Conservation (phyloP, 2,113 vertebrate genomes). For the Phrynosoma platyrhinos region DNA sequence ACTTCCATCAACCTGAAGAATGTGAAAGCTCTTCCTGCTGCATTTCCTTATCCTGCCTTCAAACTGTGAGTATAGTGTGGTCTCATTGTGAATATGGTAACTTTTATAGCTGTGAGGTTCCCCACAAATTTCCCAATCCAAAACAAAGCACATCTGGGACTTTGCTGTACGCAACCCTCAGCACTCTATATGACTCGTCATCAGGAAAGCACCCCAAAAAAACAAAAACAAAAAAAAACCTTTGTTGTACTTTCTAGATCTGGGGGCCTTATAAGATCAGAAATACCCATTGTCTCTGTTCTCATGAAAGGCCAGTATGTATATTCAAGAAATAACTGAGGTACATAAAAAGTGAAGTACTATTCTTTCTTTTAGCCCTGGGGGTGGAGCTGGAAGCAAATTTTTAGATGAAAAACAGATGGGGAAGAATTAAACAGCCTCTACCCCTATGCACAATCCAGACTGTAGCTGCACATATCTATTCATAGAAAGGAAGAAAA, state of each 20-base stretch:
- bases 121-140: neutral
- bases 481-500: too few species aligned
- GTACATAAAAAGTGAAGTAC: too few species aligned
- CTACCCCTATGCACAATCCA: too few species aligned
- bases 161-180: rapidly evolving
- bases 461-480: too few species aligned
- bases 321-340: too few species aligned
- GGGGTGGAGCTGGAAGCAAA: too few species aligned
- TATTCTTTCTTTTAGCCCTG: too few species aligned
- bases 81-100: rapidly evolving
- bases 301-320: neutral
- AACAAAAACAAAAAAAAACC: too few species aligned
- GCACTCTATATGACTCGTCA: neutral
- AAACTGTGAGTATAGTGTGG: rapidly evolving
- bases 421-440: too few species aligned
- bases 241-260: neutral
- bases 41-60: neutral
- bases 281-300: neutral
- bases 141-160: neutral
- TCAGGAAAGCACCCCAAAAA: neutral
- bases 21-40: neutral
- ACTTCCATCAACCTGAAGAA: neutral
- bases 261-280: neutral
- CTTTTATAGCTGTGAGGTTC: rapidly evolving
- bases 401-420: too few species aligned